phyloP scores from a whole-genome alignment of 2,113 vertebrate species.

The Ariopsis seemanni region DNA sequence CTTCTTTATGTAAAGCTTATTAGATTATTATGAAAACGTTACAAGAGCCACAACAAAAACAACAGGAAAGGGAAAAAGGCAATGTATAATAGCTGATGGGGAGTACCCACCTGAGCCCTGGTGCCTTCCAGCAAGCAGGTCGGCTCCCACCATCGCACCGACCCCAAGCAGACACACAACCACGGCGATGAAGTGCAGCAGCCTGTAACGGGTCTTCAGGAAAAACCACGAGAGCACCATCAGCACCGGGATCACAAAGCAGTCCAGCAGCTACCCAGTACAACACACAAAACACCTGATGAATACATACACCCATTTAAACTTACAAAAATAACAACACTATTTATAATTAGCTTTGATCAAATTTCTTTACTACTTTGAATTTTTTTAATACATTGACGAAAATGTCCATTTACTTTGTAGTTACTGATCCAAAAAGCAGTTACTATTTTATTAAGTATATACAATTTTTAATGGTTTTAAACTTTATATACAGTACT shows the following conservation, averaged over 20 bases:
- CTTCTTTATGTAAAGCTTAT: background rate
- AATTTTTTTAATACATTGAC: background rate
- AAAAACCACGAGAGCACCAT: slow-evolving; percentile 95
- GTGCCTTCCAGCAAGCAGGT: slow-evolving; percentile 81
- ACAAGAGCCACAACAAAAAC: background rate
- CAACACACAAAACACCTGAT: slow-evolving; percentile 44
- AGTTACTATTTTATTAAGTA: background rate
- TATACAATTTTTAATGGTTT: background rate
- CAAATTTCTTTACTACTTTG: background rate
- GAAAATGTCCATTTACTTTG: background rate
- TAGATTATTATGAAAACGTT: background rate
- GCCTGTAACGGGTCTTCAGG: slow-evolving; percentile 84
- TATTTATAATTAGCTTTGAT: background rate
- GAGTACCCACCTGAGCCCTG: slow-evolving; percentile 78
- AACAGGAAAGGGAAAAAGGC: background rate
- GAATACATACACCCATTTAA: background rate
- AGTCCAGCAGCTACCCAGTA: slow-evolving; percentile 97
- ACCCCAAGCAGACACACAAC: slow-evolving; percentile 87
- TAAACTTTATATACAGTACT: too few species aligned
- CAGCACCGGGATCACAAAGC: slow-evolving; percentile 91
- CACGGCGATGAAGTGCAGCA: slow-evolving; percentile 86
- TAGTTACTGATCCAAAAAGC: background rate
- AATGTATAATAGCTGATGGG: background rate
- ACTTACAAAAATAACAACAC: background rate
- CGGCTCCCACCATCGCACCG: slow-evolving; percentile 93